phyloP scores from a whole-genome alignment of 2,888 invertebrate species.

The Ornithoptera priamus region DNA sequence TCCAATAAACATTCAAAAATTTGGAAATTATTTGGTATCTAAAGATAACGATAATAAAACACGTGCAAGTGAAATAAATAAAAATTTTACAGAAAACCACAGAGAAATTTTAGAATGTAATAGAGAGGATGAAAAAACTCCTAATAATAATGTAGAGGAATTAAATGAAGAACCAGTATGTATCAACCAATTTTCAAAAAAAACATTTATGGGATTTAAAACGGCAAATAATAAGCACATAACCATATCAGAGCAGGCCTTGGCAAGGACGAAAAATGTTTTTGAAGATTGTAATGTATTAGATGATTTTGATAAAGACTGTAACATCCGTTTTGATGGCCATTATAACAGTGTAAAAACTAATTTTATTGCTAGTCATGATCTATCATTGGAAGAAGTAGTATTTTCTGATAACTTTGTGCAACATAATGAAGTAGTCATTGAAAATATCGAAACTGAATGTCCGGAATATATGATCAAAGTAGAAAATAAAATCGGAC shows the following conservation, averaged over 20 bases:
- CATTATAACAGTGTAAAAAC: neutral
- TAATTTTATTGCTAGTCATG: neutral
- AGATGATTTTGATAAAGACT: neutral
- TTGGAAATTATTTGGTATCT: conserved; percentile 29
- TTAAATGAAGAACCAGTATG: too few relatives aligned
- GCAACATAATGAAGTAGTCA: too few relatives aligned
- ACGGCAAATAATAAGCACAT: conserved; percentile 62
- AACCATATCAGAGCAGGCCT: conserved; percentile 47
- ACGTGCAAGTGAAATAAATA: neutral
- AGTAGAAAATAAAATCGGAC: neutral
- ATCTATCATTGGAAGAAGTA: neutral
- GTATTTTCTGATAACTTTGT: too few relatives aligned
- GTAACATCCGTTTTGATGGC: neutral
- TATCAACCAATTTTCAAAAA: too few relatives aligned
- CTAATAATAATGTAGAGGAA: neutral
- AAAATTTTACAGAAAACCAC: neutral
- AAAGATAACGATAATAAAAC: neutral
- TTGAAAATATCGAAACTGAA: neutral
- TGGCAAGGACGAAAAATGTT: conserved; percentile 46
- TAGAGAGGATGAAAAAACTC: neutral
- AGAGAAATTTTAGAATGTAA: neutral
- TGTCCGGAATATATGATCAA: neutral
- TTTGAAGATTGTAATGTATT: conserved; percentile 35
- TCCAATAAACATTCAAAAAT: conserved; percentile 30
- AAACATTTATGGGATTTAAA: conserved; percentile 48